Evolutionary conservation across 2,888 invertebrate genomes (phyloP).

Genomic region (Plagodis pulveraria): DNA sequence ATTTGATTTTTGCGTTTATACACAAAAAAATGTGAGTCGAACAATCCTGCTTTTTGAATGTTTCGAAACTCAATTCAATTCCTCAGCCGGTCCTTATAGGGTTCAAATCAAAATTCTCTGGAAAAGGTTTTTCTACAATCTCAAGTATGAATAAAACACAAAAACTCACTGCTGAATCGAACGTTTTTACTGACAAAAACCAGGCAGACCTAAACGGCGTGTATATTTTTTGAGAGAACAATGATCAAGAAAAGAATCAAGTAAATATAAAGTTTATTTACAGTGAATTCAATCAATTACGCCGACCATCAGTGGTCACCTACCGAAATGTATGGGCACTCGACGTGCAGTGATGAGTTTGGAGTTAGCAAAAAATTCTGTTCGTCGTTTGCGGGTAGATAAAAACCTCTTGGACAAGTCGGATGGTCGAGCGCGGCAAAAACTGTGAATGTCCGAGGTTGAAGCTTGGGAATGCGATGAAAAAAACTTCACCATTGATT

Average conservation of each 20-base stretch:
- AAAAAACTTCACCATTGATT: constrained; percentile 66
- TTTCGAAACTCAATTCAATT: constrained; percentile 24
- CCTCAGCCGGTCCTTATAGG: constrained; percentile 27
- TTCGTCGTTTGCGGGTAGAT: constrained; percentile 55
- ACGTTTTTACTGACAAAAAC: constrained; percentile 49
- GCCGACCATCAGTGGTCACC: constrained; percentile 60
- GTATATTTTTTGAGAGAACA: constrained; percentile 42
- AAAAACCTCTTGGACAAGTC: constrained; percentile 71
- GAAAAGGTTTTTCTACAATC: constrained; percentile 34
- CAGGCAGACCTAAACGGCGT: constrained; percentile 37
- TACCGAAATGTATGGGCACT: constrained; percentile 75
- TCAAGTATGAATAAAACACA: constrained; percentile 43
- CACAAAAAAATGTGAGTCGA: no score
- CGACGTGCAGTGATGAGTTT: constrained; percentile 72
- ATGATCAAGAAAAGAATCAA: constrained; percentile 36
- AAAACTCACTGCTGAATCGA: constrained; percentile 27
- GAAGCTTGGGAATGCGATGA: constrained; percentile 54
- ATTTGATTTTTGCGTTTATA: no score
- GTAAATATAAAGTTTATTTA: constrained; percentile 67
- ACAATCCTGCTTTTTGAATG: constrained; percentile 26
- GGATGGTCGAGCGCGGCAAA: constrained; percentile 67
- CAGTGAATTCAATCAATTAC: constrained; percentile 79
- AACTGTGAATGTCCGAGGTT: constrained; percentile 59
- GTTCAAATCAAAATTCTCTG: constrained; percentile 32
- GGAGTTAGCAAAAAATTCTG: constrained; percentile 70